These are phyloP conservation scores for Budorcas taxicolor DNA, from an alignment of 2,113 vertebrate genomes.

Conservation along the genomic window DNA sequence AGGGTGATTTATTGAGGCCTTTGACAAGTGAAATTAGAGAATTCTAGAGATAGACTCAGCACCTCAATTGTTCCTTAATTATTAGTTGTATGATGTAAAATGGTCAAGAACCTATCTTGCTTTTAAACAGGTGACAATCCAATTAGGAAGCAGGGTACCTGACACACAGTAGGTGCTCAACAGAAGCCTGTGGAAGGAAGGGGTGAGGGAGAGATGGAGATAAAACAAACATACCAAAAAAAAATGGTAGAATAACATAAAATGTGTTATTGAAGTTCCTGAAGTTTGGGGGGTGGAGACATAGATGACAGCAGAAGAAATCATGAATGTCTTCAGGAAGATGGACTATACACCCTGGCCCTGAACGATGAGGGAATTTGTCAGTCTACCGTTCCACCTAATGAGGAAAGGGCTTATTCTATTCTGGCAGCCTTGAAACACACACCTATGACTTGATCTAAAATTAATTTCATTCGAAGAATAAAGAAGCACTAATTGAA, in stretches of 20 bases:
- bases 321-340: background rate
- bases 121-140: background rate
- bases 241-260: background rate
- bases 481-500: background rate
- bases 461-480: constrained; percentile 4
- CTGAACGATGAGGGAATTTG: background rate
- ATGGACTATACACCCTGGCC: background rate
- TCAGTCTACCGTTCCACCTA: background rate
- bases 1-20: background rate
- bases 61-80: background rate
- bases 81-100: background rate
- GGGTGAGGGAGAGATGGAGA: background rate
- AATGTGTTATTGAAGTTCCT: background rate
- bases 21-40: background rate
- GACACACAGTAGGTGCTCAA: background rate
- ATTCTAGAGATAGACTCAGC: background rate
- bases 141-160: background rate
- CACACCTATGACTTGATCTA: background rate
- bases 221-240: background rate
- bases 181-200: background rate
- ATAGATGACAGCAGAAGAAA: background rate
- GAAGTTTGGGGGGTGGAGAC: background rate
- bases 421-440: background rate
- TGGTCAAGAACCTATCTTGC: background rate
- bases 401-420: background rate